These are phyloP conservation scores for Solenopsis invicta DNA, from an alignment of 1,140 invertebrate species.

Conservation along the genomic window DNA sequence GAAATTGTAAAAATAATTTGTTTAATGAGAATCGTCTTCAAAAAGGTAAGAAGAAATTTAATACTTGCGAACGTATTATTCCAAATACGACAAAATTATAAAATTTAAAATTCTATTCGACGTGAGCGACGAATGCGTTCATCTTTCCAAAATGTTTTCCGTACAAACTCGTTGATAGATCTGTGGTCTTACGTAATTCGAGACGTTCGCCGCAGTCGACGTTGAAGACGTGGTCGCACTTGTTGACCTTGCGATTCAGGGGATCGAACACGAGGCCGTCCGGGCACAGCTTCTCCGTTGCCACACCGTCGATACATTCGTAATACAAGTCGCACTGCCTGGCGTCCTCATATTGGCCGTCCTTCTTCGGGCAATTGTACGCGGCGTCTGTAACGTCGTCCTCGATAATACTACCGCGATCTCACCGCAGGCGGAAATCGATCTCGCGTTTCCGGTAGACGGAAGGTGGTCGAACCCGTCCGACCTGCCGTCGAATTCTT, in stretches of 20 bases:
- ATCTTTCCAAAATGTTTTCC: not conserved
- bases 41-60: not conserved
- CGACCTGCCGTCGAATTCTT: slow-evolving; percentile 38
- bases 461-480: slow-evolving; percentile 49
- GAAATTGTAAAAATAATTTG: too few relatives aligned
- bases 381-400: slow-evolving; percentile 87
- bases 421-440: slow-evolving; percentile 1
- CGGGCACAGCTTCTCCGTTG: slow-evolving; percentile 92
- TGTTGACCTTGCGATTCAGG: slow-evolving; percentile 93
- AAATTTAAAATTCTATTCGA: not conserved
- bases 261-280: slow-evolving; percentile 96
- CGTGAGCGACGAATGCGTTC: not conserved
- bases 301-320: slow-evolving; percentile 91
- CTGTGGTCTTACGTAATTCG: slow-evolving; percentile 92
- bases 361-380: slow-evolving; percentile 91
- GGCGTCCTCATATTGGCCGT: slow-evolving; percentile 93
- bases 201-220: slow-evolving; percentile 95
- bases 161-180: not conserved
- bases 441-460: not conserved
- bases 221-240: slow-evolving; percentile 96
- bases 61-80: not conserved
- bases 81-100: not conserved
- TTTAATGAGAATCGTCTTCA: too few relatives aligned
- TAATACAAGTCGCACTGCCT: slow-evolving; percentile 95
- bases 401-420: not conserved